Percentiles rank a stretch among this genome's conserved stretches.
Conservation (phyloP, 2,113 vertebrate species). For the Salvator merianae region DNA sequence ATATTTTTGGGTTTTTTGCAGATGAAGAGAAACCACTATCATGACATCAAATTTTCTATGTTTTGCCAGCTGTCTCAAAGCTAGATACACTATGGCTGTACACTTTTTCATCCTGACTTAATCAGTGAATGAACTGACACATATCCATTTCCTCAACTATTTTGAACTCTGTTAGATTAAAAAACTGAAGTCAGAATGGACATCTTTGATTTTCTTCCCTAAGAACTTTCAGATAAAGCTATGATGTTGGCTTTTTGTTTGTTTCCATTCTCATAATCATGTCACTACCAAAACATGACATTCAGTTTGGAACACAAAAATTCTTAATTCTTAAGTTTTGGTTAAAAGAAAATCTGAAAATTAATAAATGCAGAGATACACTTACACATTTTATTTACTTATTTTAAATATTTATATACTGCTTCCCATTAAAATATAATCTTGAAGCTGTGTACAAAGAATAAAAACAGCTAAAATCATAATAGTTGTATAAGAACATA, state of each 20-base stretch:
- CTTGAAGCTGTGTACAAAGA: not conserved
- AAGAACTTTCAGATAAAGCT: too few relatives aligned
- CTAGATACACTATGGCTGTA: not conserved
- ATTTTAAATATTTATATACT: not conserved
- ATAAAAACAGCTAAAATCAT: too few relatives aligned
- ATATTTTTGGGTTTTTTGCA: not conserved
- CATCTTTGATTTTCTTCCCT: too few relatives aligned
- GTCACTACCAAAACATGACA: not conserved
- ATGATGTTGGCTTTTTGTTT: too few relatives aligned
- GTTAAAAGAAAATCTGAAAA: too few relatives aligned
- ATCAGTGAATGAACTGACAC: not conserved
- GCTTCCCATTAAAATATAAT: not conserved
- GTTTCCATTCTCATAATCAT: not conserved
- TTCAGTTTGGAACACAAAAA: not conserved
- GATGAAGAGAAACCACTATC: not conserved
- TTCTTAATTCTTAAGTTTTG: not conserved
- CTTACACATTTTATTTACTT: not conserved
- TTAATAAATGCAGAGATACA: too few relatives aligned
- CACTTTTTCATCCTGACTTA: not conserved
- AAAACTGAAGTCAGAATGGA: too few relatives aligned
- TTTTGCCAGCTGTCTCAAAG: not conserved
- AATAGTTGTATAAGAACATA: not conserved
- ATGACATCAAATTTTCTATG: not conserved
- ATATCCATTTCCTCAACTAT: too few relatives aligned
- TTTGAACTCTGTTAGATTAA: too few relatives aligned